These are phyloP conservation scores for Seriola quinqueradiata DNA, from an alignment of 2,113 vertebrate genomes.

Conservation along the genomic window DNA sequence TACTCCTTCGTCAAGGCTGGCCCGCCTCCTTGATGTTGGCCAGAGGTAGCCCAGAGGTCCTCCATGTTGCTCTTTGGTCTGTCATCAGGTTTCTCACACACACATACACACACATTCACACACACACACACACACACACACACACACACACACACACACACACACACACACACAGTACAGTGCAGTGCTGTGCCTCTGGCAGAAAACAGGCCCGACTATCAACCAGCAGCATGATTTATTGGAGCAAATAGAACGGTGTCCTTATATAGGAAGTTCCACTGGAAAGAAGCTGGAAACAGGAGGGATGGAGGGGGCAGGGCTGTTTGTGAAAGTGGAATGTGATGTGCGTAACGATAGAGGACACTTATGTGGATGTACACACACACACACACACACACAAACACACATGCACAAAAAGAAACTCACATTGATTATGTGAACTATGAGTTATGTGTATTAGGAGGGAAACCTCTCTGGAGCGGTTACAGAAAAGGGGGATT, in stretches of 20 bases:
- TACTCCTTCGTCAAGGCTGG: conserved; percentile 6
- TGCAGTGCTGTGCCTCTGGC: conserved; percentile 39
- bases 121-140: conserved; percentile 20
- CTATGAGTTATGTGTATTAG: conserved; percentile 27
- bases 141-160: conserved; percentile 47
- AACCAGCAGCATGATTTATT: conserved; percentile 79
- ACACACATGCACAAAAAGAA: conserved; percentile 4
- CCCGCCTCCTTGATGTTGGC: conserved; percentile 55
- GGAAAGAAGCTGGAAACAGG: conserved; percentile 63
- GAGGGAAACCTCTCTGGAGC: conserved; percentile 43
- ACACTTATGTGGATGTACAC: conserved; percentile 29
- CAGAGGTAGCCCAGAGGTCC: conserved; percentile 56
- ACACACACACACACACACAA: conserved; percentile 27
- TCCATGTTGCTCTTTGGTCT: conserved; percentile 56
- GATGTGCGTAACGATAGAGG: conserved; percentile 55
- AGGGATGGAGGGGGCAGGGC: conserved; percentile 25
- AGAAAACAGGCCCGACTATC: conserved; percentile 63
- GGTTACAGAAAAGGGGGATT: conserved; percentile 71
- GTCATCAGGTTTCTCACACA: conserved; percentile 47
- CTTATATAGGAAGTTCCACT: conserved; percentile 88
- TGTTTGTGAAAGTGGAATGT: conserved; percentile 67
- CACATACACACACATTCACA: conserved; percentile 33
- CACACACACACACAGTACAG: background rate
- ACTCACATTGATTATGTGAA: conserved; percentile 28
- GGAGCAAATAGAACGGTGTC: conserved; percentile 78